Evolutionary conservation across 1,140 invertebrate genomes (phyloP), one percentile per base, ranked within the genome.

Genomic region (Catajapyx aquilonaris): DNA sequence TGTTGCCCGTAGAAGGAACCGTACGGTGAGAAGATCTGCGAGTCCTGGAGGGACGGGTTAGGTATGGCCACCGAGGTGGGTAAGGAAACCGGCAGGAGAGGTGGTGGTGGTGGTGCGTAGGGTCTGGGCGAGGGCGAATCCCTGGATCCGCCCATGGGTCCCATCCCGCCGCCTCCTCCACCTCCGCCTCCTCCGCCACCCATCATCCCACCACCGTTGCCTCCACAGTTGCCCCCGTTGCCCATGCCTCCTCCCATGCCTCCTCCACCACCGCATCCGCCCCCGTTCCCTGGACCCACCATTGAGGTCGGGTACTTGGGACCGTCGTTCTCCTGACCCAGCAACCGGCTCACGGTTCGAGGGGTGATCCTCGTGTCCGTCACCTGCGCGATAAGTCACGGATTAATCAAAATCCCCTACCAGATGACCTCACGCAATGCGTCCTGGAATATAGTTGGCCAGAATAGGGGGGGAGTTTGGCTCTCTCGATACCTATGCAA

Each of bases 301-400:
- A 17, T n/a, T n/a, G n/a, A n/a, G 7, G 23, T 9, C 7, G 23
- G 23, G 13, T 28, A 28, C 13, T 28, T 28, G 42, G 70, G 68
- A 20, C 69, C 70, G 45, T 71, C 69, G 18, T 75, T 75, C 45
- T 83, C 79, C 53, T 76, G 77, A 37, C 79, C 79, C 39, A 87
- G 56, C 40, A 87, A 79, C 41, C 83, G 68, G 51, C 77, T 83
- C 7, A 87, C 81, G 23, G 83, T 86, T 39, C 84, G 66, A 3
- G 88, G 87, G 7, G 87, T 93, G 39, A 95, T 83, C 41, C 90
- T 69, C 28, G 88, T 93, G 54, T 95, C 88, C 11, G 88, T 95
- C 38, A 95, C n/a, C n/a, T n/a, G n/a, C n/a, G n/a, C 65, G 40
- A 42, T 35, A 28, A 28, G n/a, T n/a, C 9, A 28, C 9, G 9